These are phyloP conservation scores for Bombus huntii DNA, from an alignment of 1,140 invertebrate species.

Conservation along the genomic window DNA sequence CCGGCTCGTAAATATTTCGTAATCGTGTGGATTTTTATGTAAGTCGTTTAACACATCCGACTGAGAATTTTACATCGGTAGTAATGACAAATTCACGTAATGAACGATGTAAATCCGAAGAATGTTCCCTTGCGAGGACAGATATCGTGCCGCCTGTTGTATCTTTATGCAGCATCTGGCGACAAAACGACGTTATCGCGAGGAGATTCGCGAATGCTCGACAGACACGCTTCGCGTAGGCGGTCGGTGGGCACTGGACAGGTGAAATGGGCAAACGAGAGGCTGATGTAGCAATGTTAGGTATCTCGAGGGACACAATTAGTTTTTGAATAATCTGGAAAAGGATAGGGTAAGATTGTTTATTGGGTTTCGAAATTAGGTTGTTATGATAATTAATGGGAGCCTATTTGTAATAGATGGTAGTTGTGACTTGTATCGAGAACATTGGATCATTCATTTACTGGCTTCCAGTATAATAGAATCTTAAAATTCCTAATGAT, in stretches of 20 bases:
- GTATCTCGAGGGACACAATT: background rate
- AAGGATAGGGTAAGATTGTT: no score
- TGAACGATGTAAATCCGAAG: background rate
- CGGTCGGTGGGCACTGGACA: background rate
- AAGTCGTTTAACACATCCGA: background rate
- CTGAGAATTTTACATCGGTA: background rate
- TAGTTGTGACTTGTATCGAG: no score
- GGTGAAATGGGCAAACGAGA: background rate
- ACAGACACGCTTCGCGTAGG: background rate
- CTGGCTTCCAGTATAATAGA: no score
- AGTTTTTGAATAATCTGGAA: background rate
- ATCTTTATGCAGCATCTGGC: background rate
- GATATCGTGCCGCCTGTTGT: background rate
- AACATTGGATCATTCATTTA: no score
- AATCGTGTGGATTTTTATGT: background rate
- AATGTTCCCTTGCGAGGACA: background rate
- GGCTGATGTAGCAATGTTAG: background rate
- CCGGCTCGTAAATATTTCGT: background rate
- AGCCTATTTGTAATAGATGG: no score
- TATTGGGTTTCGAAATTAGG: no score
- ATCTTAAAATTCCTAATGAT: background rate
- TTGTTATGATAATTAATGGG: no score
- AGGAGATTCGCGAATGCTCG: background rate
- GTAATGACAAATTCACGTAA: slow-evolving; percentile 29
- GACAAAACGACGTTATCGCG: background rate